These are phyloP conservation scores for Acrobasis suavella DNA, from an alignment of 2,888 invertebrate species.

Conservation along the genomic window DNA sequence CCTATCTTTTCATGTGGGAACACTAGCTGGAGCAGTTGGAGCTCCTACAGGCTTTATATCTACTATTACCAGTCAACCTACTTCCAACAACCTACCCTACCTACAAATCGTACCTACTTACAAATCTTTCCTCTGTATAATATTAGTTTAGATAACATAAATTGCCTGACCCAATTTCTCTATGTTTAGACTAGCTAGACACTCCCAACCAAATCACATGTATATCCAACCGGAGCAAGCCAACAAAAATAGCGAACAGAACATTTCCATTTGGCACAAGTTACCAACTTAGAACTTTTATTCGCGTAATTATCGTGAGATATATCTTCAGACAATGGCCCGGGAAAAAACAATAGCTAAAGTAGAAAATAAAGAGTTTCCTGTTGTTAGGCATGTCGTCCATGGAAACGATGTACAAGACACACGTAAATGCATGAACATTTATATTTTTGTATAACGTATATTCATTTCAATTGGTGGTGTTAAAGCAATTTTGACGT, in stretches of 20 bases:
- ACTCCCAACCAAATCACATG: neutral
- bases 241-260: slow-evolving; percentile 8
- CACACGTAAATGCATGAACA: too few relatives aligned
- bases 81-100: too few relatives aligned
- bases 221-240: neutral
- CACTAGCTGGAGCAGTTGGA: too few relatives aligned
- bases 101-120: too few relatives aligned
- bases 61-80: too few relatives aligned
- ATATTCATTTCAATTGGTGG: too few relatives aligned
- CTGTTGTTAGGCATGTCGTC: slow-evolving; percentile 33
- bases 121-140: too few relatives aligned
- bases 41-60: too few relatives aligned
- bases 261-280: slow-evolving; percentile 23
- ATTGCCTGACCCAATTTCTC: slow-evolving; percentile 6
- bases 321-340: slow-evolving; percentile 27
- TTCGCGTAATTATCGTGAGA: slow-evolving; percentile 28
- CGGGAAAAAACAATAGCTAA: slow-evolving; percentile 40
- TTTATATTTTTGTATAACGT: too few relatives aligned
- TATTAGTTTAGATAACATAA: too few relatives aligned
- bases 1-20: too few relatives aligned
- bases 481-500: too few relatives aligned
- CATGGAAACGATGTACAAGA: neutral
- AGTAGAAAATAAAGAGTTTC: slow-evolving; percentile 39
- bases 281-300: slow-evolving; percentile 27
- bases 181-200: neutral